Base-by-base conservation (phyloP, 2,113 vertebrate genomes). In the Dasypus novemcinctus region DNA sequence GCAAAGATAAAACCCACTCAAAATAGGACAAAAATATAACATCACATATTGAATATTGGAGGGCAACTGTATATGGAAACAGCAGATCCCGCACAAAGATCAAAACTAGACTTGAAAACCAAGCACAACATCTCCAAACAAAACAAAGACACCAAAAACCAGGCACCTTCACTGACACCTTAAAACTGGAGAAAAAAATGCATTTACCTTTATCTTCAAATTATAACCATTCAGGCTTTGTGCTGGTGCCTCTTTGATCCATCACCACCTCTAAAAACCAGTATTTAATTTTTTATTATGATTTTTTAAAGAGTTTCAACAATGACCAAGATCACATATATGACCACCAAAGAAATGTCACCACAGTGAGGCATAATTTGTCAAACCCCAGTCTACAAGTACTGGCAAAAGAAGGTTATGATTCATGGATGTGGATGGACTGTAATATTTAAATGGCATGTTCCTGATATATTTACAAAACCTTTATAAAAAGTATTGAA, bases 401-500 rank as follows among this genome's bases (percentile, higher is more conserved):
- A 63, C 96, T 84, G 4, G 86, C 5, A 74, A 96, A 95, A 72
- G 87, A n/a, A 93, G 80, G 52, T 59, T 80, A 63, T 94, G 95
- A 33, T 54, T 91, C 96, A 97, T 96, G 96, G 98, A 95, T 82
- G 64, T 75, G 95, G 97, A 98, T 97, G 94, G 98, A 95, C 96
- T 87, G 43, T 86, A 95, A 88, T 82, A 54, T 92, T 96, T 98
- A 97, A 95, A 97, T 96, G 97, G 98, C 96, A 98, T 95, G 81
- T 97, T 98, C 98, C 98, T 95, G 97, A 98, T 57, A 94, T 54
- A 97, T 38, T 97, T 97, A 98, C 98, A 97, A 97, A 97, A 97
- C 92, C 96, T 98, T 98, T 96, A 97, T 96, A 98, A 20, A 95
- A 98, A 98, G 97, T 96, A 97, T 92, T 97, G 91, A 97, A 98